phyloP scores from a whole-genome alignment of 1,140 invertebrate genomes.

The Pseudomyrmex flavicornis region DNA sequence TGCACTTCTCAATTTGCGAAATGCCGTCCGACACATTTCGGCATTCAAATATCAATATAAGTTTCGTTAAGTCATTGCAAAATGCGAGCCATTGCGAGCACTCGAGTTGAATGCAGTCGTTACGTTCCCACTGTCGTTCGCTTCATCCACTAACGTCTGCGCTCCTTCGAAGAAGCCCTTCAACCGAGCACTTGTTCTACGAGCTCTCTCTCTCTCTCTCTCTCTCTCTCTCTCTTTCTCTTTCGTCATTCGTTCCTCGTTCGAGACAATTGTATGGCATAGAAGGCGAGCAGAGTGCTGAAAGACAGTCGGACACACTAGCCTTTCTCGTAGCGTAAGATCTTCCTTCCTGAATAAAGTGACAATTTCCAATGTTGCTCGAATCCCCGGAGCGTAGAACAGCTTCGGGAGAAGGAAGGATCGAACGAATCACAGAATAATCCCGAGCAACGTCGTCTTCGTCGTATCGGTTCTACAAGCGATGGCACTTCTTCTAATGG shows the following conservation, averaged over 20 bases:
- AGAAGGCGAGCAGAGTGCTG: constrained; percentile 7
- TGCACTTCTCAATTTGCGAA: neutral
- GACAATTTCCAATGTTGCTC: constrained; percentile 61
- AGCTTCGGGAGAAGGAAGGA: neutral
- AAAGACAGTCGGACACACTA: constrained; percentile 56
- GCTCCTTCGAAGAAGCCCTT: constrained; percentile 20
- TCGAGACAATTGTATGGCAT: constrained; percentile 65
- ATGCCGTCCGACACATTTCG: constrained; percentile 28
- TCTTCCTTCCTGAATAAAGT: constrained; percentile 60
- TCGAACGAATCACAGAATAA: constrained; percentile 47
- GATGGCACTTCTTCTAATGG: constrained; percentile 56
- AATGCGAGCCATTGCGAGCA: constrained; percentile 67
- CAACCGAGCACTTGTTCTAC: constrained; percentile 16
- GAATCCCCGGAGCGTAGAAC: constrained; percentile 24
- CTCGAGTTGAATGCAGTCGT: constrained; percentile 75
- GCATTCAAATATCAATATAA: constrained; percentile 75
- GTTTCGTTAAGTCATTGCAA: constrained; percentile 64
- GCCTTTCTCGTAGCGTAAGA: constrained; percentile 25
- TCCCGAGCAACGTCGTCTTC: constrained; percentile 29
- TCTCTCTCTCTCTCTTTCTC: neutral
- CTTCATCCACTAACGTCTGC: constrained; percentile 24
- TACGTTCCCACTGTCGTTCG: constrained; percentile 59
- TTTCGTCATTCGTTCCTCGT: constrained; percentile 63
- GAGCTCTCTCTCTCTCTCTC: neutral
- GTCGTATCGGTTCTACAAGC: constrained; percentile 55